Evolutionary conservation across 2,113 vertebrate genomes (phyloP), one percentile per base, ranked within the genome.

Genomic region (Boleophthalmus pectinirostris): DNA sequence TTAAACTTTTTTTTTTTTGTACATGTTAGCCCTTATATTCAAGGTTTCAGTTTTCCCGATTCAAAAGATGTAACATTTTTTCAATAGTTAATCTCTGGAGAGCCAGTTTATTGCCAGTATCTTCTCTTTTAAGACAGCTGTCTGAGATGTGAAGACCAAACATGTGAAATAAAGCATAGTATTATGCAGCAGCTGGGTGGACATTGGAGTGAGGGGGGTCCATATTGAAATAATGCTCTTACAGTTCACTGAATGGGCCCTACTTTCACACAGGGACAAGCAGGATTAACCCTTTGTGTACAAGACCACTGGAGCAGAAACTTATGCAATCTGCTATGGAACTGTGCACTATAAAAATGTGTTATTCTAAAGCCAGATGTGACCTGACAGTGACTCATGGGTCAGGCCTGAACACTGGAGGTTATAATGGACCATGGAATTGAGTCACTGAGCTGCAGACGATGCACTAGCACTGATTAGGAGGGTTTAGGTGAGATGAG

Each of bases 221-320:
- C 21, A 43, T 69, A 64, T 3, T 65, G 38, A 46, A 67, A 60
- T 65, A 16, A 45, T 64, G 35, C 75, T 33, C 66, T 67, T 72
- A 35, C 46, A 53, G 53, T 69, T 43, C 45, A 70, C 29, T 80
- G 56, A 71, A 51, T 11, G 21, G 45, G 23, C 3, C 24, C 12
- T 8, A 1, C 9, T n/a, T n/a, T 14, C 20, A 13, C 54, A 23
- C 53, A 56, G 53, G 18, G 15, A 15, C 49, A 6, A 16, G 5
- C 15, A 66, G 74, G 79, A 75, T 75, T 69, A 70, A 57, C 38
- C 65, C 38, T 15, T 47, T 47, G 21, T 46, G 4, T 25, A n/a
- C 65, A 1, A 1, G n/a, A 9, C 20, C 65, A 66, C 33, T 64
- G 65, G 38, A 23, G n/a, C 65, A 21, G 61, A 64, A n/a, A 35